Percentiles rank a stretch among this genome's conserved stretches.
Evolutionary conservation across 2,797 vertebrate genomes (phyloP).

Genomic region (Amblyopsis hoosieri): DNA sequence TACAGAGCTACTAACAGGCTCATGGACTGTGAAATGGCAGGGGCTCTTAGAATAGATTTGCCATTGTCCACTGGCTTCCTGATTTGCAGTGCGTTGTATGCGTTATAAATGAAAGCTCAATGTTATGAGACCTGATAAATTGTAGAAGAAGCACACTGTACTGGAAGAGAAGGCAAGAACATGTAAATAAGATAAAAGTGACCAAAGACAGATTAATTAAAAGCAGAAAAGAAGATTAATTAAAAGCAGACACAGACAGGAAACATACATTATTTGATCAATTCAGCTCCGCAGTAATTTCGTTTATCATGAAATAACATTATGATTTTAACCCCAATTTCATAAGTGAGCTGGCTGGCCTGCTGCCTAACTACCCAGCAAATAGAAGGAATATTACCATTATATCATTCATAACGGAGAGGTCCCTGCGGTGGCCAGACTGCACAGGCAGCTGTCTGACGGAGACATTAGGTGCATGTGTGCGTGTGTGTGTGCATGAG

Average conservation of each 20-base stretch:
- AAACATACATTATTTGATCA: conserved; percentile 7
- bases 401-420: conserved; percentile 67
- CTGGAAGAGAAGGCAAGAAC: background rate
- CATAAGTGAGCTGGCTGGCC: conserved; percentile 65
- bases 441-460: conserved; percentile 69
- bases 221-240: conserved; percentile 15
- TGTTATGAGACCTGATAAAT: conserved; percentile 42
- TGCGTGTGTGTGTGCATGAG: background rate
- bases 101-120: conserved; percentile 52
- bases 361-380: conserved; percentile 72
- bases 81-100: conserved; percentile 57
- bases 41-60: conserved; percentile 72
- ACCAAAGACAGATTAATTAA: conserved; percentile 27
- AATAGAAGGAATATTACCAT: conserved; percentile 73
- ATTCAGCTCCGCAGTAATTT: conserved; percentile 33
- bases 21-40: conserved; percentile 76
- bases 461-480: background rate
- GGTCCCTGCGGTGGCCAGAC: conserved; percentile 71
- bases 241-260: background rate
- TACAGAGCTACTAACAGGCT: conserved; percentile 69
- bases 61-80: conserved; percentile 76
- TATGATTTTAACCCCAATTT: conserved; percentile 59
- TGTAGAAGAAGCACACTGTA: conserved; percentile 32
- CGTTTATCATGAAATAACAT: conserved; percentile 55
- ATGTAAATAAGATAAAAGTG: conserved; percentile 34